These are phyloP conservation scores for Cinclus cinclus DNA, from an alignment of 2,113 vertebrate species.

Conservation along the genomic window DNA sequence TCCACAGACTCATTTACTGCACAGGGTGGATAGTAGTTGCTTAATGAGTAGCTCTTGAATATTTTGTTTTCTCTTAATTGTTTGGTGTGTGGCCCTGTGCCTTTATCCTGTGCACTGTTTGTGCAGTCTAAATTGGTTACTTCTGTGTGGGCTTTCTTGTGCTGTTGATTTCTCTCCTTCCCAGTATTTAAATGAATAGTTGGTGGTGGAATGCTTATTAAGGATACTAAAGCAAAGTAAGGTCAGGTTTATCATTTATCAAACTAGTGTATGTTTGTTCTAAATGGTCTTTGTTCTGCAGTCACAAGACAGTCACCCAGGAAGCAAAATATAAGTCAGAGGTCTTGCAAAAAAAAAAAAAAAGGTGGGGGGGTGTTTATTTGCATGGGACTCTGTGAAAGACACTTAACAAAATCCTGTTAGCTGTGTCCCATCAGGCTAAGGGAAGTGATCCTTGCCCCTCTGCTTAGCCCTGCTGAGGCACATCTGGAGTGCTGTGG, in stretches of 20 bases:
- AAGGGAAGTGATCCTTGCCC: not conserved
- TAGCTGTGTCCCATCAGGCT: not conserved
- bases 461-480: not conserved
- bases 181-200: not conserved
- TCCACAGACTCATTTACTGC: slow-evolving; percentile 31
- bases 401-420: not conserved
- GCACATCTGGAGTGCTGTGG: not conserved
- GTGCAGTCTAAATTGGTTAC: not conserved
- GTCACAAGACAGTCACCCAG: not conserved
- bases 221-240: not conserved
- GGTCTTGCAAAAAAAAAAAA: not conserved
- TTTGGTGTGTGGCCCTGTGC: slow-evolving; percentile 25
- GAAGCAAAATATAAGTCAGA: not conserved
- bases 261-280: not conserved
- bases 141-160: slow-evolving; percentile 13
- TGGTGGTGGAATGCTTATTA: not conserved
- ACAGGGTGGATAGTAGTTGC: slow-evolving; percentile 5
- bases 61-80: slow-evolving; percentile 50
- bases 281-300: not conserved
- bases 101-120: not conserved
- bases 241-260: not conserved
- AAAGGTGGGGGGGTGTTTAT: accelerated
- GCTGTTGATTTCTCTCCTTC: not conserved
- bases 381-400: not conserved
- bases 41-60: slow-evolving; percentile 45